Percentiles rank a stretch among this genome's conserved stretches.
Conservation (phyloP, 2,113 vertebrate species). For the Labeo rohita region DNA sequence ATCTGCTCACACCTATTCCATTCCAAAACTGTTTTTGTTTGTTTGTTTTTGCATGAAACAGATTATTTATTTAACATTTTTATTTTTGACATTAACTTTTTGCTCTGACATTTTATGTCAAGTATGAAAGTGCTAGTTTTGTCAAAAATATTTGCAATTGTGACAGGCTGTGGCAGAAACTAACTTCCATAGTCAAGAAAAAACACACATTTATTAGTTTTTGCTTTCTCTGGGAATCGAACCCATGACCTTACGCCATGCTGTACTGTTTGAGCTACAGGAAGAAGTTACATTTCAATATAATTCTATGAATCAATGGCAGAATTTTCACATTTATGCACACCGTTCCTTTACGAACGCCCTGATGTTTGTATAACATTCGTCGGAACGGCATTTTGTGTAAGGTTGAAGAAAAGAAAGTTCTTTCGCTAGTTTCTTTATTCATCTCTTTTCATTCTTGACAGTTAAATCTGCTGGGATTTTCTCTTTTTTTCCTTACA, state of each 20-base stretch:
- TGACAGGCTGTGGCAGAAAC: not conserved
- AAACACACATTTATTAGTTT: not conserved
- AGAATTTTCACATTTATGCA: not conserved
- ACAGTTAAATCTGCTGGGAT: slow-evolving; percentile 66
- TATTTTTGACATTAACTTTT: not conserved
- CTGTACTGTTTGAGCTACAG: not conserved
- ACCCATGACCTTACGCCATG: not conserved
- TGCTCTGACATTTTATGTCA: not conserved
- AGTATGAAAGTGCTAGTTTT: not conserved
- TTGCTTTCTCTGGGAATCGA: not conserved
- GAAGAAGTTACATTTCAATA: not conserved
- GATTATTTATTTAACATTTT: not conserved
- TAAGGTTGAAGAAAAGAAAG: slow-evolving; percentile 56
- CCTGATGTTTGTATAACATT: not conserved
- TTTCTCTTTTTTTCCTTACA: slow-evolving; percentile 53
- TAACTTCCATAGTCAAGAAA: not conserved
- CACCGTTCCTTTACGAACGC: not conserved
- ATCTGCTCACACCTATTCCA: not conserved
- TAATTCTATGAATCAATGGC: not conserved
- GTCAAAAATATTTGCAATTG: not conserved
- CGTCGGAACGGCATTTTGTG: not conserved
- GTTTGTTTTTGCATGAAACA: no score
- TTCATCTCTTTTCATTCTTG: slow-evolving; percentile 60
- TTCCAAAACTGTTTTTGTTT: not conserved
- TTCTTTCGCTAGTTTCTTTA: slow-evolving; percentile 56